Conservation (phyloP, 2,888 invertebrate genomes). For the Spicauda simplicius region DNA sequence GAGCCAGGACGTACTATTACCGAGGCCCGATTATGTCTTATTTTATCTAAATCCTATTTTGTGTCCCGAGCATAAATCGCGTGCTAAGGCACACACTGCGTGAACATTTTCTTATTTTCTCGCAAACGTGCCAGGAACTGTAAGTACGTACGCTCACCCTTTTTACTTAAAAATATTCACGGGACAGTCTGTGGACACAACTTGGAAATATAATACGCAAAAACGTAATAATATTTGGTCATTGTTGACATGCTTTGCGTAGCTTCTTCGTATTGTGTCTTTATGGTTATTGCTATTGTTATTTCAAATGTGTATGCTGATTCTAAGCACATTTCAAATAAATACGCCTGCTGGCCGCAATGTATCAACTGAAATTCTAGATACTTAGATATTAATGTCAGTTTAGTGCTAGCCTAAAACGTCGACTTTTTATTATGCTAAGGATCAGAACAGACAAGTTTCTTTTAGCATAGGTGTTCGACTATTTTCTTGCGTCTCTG, state of each 20-base stretch:
- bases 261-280: neutral
- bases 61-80: conserved; percentile 81
- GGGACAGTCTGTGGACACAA: conserved; percentile 14
- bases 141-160: conserved; percentile 62
- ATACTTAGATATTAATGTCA: no score
- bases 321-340: neutral
- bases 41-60: conserved; percentile 82
- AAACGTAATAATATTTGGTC: conserved; percentile 13
- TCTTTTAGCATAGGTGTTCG: no score
- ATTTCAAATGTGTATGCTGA: neutral
- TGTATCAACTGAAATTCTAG: no score
- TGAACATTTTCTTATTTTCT: conserved; percentile 82
- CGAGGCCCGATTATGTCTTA: conserved; percentile 68
- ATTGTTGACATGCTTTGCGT: neutral
- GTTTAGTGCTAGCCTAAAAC: no score
- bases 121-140: conserved; percentile 81
- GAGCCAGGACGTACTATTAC: conserved; percentile 52
- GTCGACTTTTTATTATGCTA: no score
- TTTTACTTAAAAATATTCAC: conserved; percentile 43
- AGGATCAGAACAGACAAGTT: no score
- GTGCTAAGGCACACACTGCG: conserved; percentile 75
- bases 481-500: no score
- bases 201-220: conserved; percentile 24
- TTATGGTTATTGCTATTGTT: neutral
- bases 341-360: no score